These are phyloP conservation scores for Montipora foliosa DNA, from an alignment of 64 coral and sea anemone genomes.

Conservation along the genomic window DNA sequence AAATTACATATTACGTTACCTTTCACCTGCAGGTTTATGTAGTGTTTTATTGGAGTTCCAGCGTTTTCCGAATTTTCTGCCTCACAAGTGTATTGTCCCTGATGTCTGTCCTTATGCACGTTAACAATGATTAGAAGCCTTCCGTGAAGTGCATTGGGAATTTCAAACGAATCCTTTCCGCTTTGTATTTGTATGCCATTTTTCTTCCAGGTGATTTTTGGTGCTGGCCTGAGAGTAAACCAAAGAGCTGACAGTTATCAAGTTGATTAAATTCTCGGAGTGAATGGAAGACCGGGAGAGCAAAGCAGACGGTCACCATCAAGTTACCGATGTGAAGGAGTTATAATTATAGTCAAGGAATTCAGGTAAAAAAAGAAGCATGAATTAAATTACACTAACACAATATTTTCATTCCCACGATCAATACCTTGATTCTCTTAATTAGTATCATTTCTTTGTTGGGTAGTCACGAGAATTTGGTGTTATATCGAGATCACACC, in stretches of 20 bases:
- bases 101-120: not conserved
- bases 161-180: constrained; percentile 4
- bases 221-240: constrained; percentile 12
- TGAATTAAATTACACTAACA: too few species aligned
- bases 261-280: too few species aligned
- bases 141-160: not conserved
- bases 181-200: not conserved
- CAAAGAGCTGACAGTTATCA: not conserved
- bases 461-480: too few species aligned
- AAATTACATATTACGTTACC: not conserved
- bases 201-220: constrained; percentile 22
- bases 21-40: not conserved
- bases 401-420: too few species aligned
- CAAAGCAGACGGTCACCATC: too few species aligned
- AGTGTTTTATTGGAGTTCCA: not conserved
- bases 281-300: too few species aligned
- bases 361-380: too few species aligned
- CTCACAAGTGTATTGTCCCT: constrained; percentile 20
- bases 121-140: not conserved
- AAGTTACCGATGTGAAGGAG: too few species aligned
- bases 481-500: too few species aligned
- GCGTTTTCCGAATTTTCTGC: not conserved
- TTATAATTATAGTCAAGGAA: too few species aligned
- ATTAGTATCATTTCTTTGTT: too few species aligned
- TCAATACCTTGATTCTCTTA: too few species aligned